Evolutionary conservation across 2,113 vertebrate species (phyloP).

Genomic region (Irena cyanogastra): DNA sequence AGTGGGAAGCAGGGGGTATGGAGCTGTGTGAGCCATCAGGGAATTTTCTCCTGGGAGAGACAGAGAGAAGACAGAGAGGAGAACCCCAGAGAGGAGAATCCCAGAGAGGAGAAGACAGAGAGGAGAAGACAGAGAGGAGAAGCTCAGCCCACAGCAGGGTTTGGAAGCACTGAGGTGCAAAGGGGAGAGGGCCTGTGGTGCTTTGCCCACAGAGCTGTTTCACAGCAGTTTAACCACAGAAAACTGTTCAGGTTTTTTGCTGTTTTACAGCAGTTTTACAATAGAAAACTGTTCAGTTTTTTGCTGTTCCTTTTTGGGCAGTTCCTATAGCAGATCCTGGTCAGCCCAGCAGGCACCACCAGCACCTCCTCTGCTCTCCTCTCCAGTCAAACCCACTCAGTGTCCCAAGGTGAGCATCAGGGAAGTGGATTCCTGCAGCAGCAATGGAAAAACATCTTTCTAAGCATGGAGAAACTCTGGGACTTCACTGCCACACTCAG

Average conservation of each 20-base stretch:
- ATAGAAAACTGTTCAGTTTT: background rate
- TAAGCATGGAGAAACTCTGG: rapidly evolving
- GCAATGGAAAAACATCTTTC: background rate
- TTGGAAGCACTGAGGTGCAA: background rate
- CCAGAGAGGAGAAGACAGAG: background rate
- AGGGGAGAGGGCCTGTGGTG: background rate
- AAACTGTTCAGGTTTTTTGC: background rate
- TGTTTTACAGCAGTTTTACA: background rate
- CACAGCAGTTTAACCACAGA: background rate
- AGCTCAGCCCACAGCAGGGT: background rate
- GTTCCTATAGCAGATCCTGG: background rate
- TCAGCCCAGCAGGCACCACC: background rate
- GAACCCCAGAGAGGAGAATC: background rate
- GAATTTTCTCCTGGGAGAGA: background rate
- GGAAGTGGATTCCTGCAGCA: background rate
- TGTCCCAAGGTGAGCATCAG: background rate
- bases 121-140: background rate
- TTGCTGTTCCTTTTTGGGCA: background rate
- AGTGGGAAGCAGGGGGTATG: background rate
- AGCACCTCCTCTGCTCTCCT: background rate
- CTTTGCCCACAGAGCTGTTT: background rate
- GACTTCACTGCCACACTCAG: background rate
- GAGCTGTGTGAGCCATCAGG: background rate
- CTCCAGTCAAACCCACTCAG: background rate
- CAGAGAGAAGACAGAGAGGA: background rate